Evolutionary conservation across 2,797 vertebrate genomes (phyloP), one percentile per base, ranked within the genome.

Genomic region (Agapornis canus): DNA sequence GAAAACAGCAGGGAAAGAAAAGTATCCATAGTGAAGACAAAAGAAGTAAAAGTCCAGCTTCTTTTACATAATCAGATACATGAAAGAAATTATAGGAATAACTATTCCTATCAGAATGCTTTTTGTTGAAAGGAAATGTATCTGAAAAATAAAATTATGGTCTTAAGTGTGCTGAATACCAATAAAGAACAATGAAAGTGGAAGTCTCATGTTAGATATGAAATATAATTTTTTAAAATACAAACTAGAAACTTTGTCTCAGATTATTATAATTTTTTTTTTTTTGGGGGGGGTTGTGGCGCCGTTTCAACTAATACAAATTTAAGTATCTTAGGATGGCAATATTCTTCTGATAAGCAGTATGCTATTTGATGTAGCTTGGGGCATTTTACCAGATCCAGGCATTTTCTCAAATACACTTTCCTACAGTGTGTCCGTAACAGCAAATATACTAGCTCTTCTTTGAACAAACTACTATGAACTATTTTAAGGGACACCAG

Each of bases 251-350:
- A 68, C 3, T 59, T 90, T 56, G 15, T 35, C 29, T 81, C 45
- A 72, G 5, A n/a, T 52, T 89, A 57, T 4, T 61, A 4, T 35
- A 57, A 84, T 65, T 45, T 61, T 61, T 35, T 19, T 35, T 35
- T 35, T 35, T 35, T 35, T 35, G 3, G 9, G 7, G 0, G 0
- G 37, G 6, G 0, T n/a, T n/a, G n/a, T n/a, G n/a, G n/a, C n/a
- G 2, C 14, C 49, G 8, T 76, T 83, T 75, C 25, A 76, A 68
- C 5, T 51, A 82, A 39, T 19, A 68, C 2, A 0, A 13, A 61
- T 57, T 69, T 72, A 81, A 89, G 77, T 35, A 2, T 1, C 6
- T 45, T 22, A 80, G 69, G 42, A 57, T 71, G 49, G 42, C 16
- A 64, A n/a, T n/a, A 42, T 45, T 57, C 19, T 56, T 56, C n/a